Base-by-base conservation (phyloP, 2,113 vertebrate genomes). In the Chionodraco myersi region DNA sequence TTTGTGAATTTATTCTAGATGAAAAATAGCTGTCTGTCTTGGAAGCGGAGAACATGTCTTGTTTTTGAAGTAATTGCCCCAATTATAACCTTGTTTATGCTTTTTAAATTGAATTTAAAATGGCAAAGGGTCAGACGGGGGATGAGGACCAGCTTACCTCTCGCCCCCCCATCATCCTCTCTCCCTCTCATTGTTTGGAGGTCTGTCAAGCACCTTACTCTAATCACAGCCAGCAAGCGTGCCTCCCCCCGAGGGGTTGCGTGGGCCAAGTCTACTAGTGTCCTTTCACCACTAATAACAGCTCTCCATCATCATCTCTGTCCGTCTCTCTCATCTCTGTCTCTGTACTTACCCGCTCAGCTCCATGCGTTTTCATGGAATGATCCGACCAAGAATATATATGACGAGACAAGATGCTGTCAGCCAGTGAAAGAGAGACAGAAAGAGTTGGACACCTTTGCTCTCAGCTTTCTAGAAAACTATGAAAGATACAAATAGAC, bases 261-360 rank as follows among this genome's bases (percentile, higher is more conserved):
- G 49, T 83, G 73, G 72, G 72, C 83, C 79, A 76, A 86, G 76
- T 87, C 49, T 75, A 79, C 86, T 81, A 84, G 59, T 91, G 92
- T 93, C 91, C 93, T 91, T 93, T 85, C 70, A 85, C 81, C 57
- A 72, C 89, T 92, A 92, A 93, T 88, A 92, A 91, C 87, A 80
- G 80, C 90, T 88, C 86, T 93, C 90, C 88, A 91, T 94, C 91
- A 93, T 92, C 88, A 90, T 93, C 86, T 85, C 73, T 88, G 86
- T 88, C 87, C 63, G 21, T 88, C 72, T 79, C 62, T 59, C 75
- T 76, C 88, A 51, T 86, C 84, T 63, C 67, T 72, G 75, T 91
- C 86, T 87, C 86, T 77, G 49, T 83, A 60, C 86, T 82, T 79
- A 81, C 77, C 75, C 75, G 49, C 71, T 79, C 75, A 88, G 72